Conservation (phyloP, 2,113 vertebrate species). For the Orthonyx spaldingii region DNA sequence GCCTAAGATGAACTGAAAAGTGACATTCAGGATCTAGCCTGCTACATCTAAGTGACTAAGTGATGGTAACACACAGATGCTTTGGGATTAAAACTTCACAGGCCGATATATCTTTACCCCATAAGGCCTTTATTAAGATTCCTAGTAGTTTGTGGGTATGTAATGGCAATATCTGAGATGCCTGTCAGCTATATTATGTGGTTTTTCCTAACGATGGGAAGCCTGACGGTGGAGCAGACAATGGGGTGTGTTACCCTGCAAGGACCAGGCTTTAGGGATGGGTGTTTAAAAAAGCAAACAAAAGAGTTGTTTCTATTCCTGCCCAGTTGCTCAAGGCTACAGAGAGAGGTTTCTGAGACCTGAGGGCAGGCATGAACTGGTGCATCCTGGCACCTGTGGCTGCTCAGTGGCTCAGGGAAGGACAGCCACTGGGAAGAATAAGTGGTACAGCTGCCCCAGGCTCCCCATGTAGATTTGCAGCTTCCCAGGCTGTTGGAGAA, state of each 20-base stretch:
- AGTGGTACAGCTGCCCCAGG: neutral
- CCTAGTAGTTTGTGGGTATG: neutral
- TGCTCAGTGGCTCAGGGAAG: neutral
- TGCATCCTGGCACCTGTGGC: neutral
- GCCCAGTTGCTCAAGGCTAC: neutral
- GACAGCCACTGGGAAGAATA: neutral
- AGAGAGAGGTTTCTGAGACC: neutral
- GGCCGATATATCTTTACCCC: neutral
- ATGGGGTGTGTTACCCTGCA: neutral
- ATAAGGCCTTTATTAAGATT: neutral
- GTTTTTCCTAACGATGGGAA: neutral
- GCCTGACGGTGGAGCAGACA: neutral
- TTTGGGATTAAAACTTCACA: neutral
- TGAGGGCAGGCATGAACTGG: neutral
- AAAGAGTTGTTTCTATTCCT: neutral
- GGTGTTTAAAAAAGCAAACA: neutral
- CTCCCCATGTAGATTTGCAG: neutral
- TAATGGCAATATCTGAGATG: neutral
- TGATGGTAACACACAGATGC: neutral
- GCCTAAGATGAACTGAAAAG: neutral
- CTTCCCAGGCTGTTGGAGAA: neutral
- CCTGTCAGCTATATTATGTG: neutral
- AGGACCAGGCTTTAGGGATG: neutral
- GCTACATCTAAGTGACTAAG: accelerated
- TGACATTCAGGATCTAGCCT: neutral